Percentiles rank a stretch among this genome's conserved stretches.
Conservation (phyloP, 2,888 invertebrate genomes). For the Cordilura impudica region DNA sequence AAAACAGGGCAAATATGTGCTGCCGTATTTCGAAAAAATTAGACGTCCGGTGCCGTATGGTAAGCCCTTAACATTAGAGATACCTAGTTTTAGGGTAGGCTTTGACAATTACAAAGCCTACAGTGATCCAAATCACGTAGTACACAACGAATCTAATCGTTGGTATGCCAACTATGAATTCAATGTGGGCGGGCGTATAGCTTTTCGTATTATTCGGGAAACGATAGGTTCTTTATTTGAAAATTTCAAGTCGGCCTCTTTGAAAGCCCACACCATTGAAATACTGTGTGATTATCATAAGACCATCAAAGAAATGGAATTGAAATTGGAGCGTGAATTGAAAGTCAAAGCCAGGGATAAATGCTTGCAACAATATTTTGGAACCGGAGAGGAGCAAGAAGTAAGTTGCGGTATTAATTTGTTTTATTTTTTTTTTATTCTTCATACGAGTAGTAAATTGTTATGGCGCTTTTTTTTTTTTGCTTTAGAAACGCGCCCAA, state of each 20-base stretch:
- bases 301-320: constrained; percentile 57
- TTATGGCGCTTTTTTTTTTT: background rate
- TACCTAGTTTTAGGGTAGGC: constrained; percentile 48
- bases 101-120: constrained; percentile 52
- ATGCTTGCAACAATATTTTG: constrained; percentile 34
- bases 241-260: background rate
- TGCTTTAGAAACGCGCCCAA: background rate
- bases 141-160: constrained; percentile 63
- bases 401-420: no score
- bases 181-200: constrained; percentile 38
- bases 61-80: constrained; percentile 37
- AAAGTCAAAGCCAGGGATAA: constrained; percentile 44
- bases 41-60: constrained; percentile 56
- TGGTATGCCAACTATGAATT: constrained; percentile 64
- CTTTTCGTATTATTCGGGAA: constrained; percentile 43
- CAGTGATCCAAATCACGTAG: constrained; percentile 51
- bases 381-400: background rate
- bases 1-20: background rate
- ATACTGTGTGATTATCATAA: constrained; percentile 65
- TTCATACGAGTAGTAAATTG: background rate
- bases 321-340: constrained; percentile 55
- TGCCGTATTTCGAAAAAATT: constrained; percentile 67
- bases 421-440: no score
- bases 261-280: background rate
- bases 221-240: constrained; percentile 49